Evolutionary conservation across 2,888 invertebrate genomes (phyloP).

Genomic region (Leptura quadrifasciata): DNA sequence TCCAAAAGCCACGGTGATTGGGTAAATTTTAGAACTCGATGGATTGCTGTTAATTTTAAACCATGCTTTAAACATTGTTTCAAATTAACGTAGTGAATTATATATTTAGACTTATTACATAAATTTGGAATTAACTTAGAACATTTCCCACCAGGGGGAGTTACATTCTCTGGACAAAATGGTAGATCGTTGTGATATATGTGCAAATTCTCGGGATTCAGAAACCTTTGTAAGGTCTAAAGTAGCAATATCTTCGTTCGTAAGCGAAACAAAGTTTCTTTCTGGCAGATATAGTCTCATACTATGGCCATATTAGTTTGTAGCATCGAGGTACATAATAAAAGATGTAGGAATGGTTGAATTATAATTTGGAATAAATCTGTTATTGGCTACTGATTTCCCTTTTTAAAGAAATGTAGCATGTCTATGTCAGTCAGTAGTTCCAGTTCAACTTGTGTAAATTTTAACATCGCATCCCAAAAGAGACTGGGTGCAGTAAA

Average conservation of each 20-base stretch:
- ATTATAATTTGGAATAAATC: no score
- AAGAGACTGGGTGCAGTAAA: no score
- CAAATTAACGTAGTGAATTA: constrained; percentile 17
- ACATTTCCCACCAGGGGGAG: constrained; percentile 10
- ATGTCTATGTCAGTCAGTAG: background rate
- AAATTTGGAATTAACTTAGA: background rate
- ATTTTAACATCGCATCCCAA: background rate
- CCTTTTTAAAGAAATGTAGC: constrained; percentile 59
- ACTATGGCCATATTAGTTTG: constrained; percentile 25
- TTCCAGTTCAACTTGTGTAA: background rate
- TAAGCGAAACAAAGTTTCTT: no score
- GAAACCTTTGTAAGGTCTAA: no score
- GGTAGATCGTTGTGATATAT: no score
- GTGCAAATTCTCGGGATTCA: no score
- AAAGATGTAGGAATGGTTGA: background rate
- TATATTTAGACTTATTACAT: constrained; percentile 14
- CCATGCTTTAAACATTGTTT: constrained; percentile 15
- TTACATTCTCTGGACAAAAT: constrained; percentile 1
- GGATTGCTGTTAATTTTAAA: constrained; percentile 5
- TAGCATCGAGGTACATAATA: constrained; percentile 32
- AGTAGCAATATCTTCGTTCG: no score
- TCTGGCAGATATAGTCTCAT: no score
- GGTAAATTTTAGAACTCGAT: no score
- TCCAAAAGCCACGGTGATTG: constrained; percentile 2
- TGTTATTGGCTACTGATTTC: constrained; percentile 19